These are phyloP conservation scores for Chamaea fasciata DNA, from an alignment of 2,113 vertebrate genomes.

Conservation along the genomic window DNA sequence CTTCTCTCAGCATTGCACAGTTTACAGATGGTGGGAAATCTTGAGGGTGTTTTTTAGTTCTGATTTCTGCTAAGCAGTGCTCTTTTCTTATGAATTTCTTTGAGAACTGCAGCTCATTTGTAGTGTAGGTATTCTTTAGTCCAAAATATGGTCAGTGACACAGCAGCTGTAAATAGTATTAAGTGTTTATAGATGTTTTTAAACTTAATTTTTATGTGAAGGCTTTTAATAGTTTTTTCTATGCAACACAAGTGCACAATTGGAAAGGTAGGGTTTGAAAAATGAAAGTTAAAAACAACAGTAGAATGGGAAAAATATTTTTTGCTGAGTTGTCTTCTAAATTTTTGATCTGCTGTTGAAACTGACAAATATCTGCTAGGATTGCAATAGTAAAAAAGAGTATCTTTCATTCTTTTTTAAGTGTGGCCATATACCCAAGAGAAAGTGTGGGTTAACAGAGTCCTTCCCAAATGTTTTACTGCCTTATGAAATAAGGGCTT, in stretches of 20 bases:
- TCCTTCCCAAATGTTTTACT: background rate
- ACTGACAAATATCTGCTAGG: background rate
- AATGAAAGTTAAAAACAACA: background rate
- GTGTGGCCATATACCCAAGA: background rate
- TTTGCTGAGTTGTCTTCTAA: background rate
- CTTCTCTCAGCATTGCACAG: background rate
- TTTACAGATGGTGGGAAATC: background rate
- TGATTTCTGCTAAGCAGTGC: background rate
- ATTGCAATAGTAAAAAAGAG: background rate
- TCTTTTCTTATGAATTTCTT: background rate
- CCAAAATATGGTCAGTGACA: background rate
- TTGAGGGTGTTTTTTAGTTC: background rate
- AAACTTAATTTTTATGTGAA: background rate
- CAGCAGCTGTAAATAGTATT: background rate
- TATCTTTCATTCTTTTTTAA: background rate
- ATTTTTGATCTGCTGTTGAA: background rate
- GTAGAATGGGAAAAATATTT: background rate
- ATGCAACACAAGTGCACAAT: background rate
- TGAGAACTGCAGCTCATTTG: background rate
- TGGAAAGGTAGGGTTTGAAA: background rate
- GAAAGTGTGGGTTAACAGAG: background rate
- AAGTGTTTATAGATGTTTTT: background rate
- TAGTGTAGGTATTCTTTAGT: background rate
- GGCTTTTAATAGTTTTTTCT: background rate
- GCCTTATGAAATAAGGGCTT: background rate